Base-by-base conservation (phyloP, 2,888 invertebrate species). In the Mimas tiliae region DNA sequence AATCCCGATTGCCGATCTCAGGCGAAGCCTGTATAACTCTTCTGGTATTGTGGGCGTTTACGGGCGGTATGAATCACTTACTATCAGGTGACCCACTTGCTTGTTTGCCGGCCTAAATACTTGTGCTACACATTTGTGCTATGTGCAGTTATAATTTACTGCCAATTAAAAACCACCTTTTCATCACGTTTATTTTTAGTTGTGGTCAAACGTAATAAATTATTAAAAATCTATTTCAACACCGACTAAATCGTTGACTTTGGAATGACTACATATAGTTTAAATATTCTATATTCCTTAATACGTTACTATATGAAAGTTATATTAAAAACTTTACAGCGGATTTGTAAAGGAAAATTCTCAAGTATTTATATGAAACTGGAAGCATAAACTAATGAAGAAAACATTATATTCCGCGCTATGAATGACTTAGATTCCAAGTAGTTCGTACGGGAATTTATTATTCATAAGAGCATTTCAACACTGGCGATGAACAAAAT, bases 381-480 rank as follows among this genome's bases (percentile, higher is more conserved):
- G 12, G 11, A 12, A 9, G 11, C 42, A 42, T 16, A 42, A 58
- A 42, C 38, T 58, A 38, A 58, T 42, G 19, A 58, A 58, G 58
- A 14, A 11, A 38, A 19, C 19, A 58, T 6, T 42, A 19, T 58
- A 58, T 12, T 12, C 42, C 12, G 42, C 42, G 42, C 38, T 58
- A 21, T 19, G 42, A 58, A 19, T 58, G 58, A 58, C 42, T 42
- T 58, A 58, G 42, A 58, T 58, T 42, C 42, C 42, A 42, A 58
- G 58, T 42, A 42, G 38, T 33, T 53, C n/a, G 33, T 19, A 58
- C 58, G n/a, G 12, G 16, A 21, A 38, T 34, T 42, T 58, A 58
- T 58, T 58, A 58, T 42, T 58, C 58, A 58, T 42, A 58, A 38
- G 38, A 42, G 58, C 58, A 38, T 58, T 42, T 42, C 19, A 58